Evolutionary conservation across 2,888 invertebrate genomes (phyloP), one percentile per base, ranked within the genome.

Genomic region (Pandemis cinnamomeana): DNA sequence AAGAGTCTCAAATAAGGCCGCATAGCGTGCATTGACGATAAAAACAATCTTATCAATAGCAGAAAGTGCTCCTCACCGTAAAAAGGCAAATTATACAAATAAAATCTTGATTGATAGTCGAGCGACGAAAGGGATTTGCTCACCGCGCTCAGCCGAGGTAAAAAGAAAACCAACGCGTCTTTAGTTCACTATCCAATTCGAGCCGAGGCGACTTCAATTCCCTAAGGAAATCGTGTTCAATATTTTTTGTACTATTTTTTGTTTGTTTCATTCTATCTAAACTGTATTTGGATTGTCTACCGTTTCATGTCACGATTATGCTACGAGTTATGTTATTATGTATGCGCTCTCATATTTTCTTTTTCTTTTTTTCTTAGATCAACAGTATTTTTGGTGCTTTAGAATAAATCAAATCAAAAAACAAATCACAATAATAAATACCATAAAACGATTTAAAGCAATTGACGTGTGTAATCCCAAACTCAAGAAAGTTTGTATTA

Each of bases 121-220:
- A 76, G 78, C 80, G 80, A 83, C 83, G 82, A 86, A 86, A 82
- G 69, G 77, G 78, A 51, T 69, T 64, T 69, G 64, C 67, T 64
- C 58, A 58, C 69, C 75, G 77, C 67, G 77, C 66, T 75, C 76
- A 76, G 77, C 74, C 71, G 78, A 82, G 83, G 83, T 84, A 86
- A 85, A 87, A 86, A 83, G 82, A 83, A 87, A 84, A 79, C 86
- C 81, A 86, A 87, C 86, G 85, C 86, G 81, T 86, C 85, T 87
- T 88, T 84, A 87, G 88, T 88, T 89, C 87, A 84, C 87, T 85
- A 85, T 87, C 87, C 89, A 90, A 89, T 90, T 90, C 89, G 86
- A 86, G 87, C 84, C 78, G 80, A 84, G 84, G 83, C 85, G 86
- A 88, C 85, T 87, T 83, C 85, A 86, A 89, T 87, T 83, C 91